phyloP scores from a whole-genome alignment of 2,888 invertebrate genomes.

The Mimumesa dahlbomi region DNA sequence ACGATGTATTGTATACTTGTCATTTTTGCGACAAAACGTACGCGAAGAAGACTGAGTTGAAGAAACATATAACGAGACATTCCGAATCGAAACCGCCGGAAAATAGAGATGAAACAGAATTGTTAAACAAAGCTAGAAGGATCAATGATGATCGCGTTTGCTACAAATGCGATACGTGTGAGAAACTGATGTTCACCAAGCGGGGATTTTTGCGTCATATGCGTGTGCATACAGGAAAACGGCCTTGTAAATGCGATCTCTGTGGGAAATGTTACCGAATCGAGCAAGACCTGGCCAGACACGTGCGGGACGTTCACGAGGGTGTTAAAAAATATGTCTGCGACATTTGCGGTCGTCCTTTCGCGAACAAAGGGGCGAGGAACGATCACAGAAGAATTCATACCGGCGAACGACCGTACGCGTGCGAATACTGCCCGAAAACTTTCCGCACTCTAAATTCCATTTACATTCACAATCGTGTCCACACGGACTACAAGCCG shows the following conservation, averaged over 20 bases:
- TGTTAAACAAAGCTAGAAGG: constrained; percentile 69
- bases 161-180: constrained; percentile 80
- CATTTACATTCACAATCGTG: constrained; percentile 81
- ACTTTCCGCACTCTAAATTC: constrained; percentile 82
- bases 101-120: constrained; percentile 59
- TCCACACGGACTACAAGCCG: constrained; percentile 78
- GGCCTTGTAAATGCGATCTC: constrained; percentile 81
- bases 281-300: constrained; percentile 81
- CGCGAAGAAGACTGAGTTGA: constrained; percentile 32
- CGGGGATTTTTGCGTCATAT: constrained; percentile 81
- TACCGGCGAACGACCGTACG: constrained; percentile 68
- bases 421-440: constrained; percentile 80
- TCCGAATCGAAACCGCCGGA: constrained; percentile 21
- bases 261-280: constrained; percentile 63
- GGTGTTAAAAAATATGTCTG: constrained; percentile 81
- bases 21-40: constrained; percentile 34
- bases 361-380: constrained; percentile 81
- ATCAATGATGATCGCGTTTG: constrained; percentile 67
- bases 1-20: constrained; percentile 24
- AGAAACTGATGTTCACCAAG: constrained; percentile 73
- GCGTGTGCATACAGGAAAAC: constrained; percentile 80
- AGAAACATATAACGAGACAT: constrained; percentile 39
- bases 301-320: constrained; percentile 81
- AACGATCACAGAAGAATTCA: constrained; percentile 82
- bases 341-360: constrained; percentile 80